Conservation (phyloP, 2,113 vertebrate genomes). For the Aramus guarauna region DNA sequence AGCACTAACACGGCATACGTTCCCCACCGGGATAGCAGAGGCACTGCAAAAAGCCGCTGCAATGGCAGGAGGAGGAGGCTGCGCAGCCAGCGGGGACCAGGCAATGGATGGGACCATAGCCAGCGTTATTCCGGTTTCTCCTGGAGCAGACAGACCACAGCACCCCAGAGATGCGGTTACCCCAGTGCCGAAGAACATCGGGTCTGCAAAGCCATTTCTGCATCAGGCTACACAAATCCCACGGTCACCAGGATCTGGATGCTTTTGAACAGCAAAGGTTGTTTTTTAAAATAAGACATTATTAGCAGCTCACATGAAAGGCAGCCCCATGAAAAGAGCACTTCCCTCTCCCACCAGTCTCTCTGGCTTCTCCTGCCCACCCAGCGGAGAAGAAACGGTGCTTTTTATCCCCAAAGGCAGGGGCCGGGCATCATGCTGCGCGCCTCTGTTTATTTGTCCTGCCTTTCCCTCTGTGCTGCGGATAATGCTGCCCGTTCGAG, state of each 20-base stretch:
- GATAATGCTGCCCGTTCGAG: neutral
- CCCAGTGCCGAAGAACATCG: neutral
- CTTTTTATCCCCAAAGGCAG: neutral
- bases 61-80: neutral
- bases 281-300: neutral
- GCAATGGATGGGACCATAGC: neutral
- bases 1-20: fast-evolving
- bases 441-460: neutral
- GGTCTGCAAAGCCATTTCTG: neutral
- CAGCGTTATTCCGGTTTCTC: neutral
- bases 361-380: fast-evolving
- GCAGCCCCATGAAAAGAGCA: neutral
- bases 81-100: neutral
- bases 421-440: neutral
- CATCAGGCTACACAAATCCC: neutral
- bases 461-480: neutral
- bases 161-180: neutral
- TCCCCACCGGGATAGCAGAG: neutral
- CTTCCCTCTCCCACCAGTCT: neutral
- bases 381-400: neutral
- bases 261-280: neutral
- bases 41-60: neutral
- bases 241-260: neutral
- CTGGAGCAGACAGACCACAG: neutral
- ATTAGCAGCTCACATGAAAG: neutral